phyloP scores from a whole-genome alignment of 2,888 invertebrate species.

The Tuta absoluta region DNA sequence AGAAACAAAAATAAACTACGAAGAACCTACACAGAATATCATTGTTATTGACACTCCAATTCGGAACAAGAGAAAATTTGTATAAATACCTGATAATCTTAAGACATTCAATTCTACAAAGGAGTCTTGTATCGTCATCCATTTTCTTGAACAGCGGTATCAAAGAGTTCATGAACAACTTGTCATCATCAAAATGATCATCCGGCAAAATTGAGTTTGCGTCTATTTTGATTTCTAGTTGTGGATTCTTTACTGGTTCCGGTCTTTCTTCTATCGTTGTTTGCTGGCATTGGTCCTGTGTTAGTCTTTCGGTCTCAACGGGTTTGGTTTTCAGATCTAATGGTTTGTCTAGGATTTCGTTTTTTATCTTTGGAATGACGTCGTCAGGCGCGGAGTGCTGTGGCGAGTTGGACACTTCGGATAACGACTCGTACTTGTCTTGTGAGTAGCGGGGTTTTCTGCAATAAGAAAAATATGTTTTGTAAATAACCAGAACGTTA shows the following conservation, averaged over 20 bases:
- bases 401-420: slow-evolving; percentile 71
- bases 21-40: not conserved
- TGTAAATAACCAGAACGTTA: no score
- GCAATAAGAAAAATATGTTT: slow-evolving; percentile 35
- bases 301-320: slow-evolving; percentile 50
- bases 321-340: slow-evolving; percentile 65
- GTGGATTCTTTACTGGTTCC: slow-evolving; percentile 46
- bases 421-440: slow-evolving; percentile 72
- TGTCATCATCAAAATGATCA: slow-evolving; percentile 73
- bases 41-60: no score
- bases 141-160: slow-evolving; percentile 73
- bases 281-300: slow-evolving; percentile 62
- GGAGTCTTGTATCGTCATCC: slow-evolving; percentile 68
- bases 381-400: slow-evolving; percentile 67
- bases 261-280: slow-evolving; percentile 41
- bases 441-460: slow-evolving; percentile 72
- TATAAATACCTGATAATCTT: slow-evolving; percentile 61
- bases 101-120: slow-evolving; percentile 69
- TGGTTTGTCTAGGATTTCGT: slow-evolving; percentile 60
- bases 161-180: slow-evolving; percentile 70
- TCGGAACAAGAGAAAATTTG: no score
- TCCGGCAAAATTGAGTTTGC: slow-evolving; percentile 69
- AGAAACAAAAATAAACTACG: not conserved
- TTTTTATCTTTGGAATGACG: slow-evolving; percentile 57
- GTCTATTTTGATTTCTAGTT: slow-evolving; percentile 69